Percentiles rank a stretch among this genome's conserved stretches.
Conservation (phyloP, 2,888 invertebrate genomes). For the Trisateles emortualis region DNA sequence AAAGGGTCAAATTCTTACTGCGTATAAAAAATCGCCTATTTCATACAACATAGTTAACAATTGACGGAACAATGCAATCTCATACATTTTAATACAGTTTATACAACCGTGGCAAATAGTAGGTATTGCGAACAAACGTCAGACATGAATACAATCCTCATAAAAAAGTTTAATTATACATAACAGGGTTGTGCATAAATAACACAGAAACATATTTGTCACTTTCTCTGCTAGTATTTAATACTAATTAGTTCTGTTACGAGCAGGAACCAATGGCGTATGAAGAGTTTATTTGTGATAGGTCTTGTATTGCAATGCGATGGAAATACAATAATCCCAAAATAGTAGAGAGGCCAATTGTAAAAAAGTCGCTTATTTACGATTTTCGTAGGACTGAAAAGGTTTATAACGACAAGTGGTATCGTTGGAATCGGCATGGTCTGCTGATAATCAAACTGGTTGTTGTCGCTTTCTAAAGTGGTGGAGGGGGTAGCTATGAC, state of each 20-base stretch:
- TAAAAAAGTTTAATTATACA: constrained; percentile 24
- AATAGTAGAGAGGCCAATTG: too few species aligned
- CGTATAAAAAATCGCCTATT: constrained; percentile 36
- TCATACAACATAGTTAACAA: constrained; percentile 59
- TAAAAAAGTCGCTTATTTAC: too few species aligned
- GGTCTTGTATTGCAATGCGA: background rate
- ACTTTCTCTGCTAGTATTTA: constrained; percentile 23
- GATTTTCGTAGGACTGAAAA: too few species aligned
- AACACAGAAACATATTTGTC: constrained; percentile 13
- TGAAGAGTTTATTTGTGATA: too few species aligned
- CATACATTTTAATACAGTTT: constrained; percentile 69
- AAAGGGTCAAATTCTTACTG: constrained; percentile 42
- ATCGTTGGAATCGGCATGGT: too few species aligned
- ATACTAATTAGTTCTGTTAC: too few species aligned
- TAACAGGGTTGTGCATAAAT: constrained; percentile 17
- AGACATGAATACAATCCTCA: constrained; percentile 25
- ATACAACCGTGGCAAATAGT: constrained; percentile 60
- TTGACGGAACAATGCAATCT: constrained; percentile 65
- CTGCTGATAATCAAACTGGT: too few species aligned
- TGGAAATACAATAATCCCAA: too few species aligned
- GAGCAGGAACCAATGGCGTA: too few species aligned
- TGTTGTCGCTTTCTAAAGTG: too few species aligned
- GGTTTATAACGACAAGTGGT: too few species aligned
- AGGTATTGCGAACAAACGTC: constrained; percentile 51
- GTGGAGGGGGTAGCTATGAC: too few species aligned